A percentile compares a stretch with the other conserved stretches of the same genome.
These are phyloP conservation scores for Solen grandis DNA, from an alignment of 1,140 invertebrate genomes.

Conservation along the genomic window DNA sequence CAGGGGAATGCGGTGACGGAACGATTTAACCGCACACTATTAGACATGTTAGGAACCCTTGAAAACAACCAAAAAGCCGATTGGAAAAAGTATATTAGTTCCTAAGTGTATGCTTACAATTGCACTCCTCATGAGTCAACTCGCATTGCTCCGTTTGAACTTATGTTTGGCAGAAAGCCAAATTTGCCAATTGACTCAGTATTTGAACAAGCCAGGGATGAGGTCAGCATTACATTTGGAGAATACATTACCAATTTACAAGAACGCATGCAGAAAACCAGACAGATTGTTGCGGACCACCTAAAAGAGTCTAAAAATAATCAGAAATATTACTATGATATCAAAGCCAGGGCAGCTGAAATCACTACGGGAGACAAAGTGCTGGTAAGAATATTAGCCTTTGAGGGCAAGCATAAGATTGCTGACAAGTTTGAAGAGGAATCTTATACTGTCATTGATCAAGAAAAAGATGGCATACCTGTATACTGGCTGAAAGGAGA, in stretches of 20 bases:
- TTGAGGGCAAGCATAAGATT: too few species aligned
- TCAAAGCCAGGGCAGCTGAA: not conserved
- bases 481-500: too few species aligned
- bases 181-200: conserved; percentile 39
- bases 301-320: not conserved
- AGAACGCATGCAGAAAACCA: not conserved
- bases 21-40: conserved; percentile 47
- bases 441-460: too few species aligned
- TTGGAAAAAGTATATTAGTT: conserved; percentile 28
- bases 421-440: too few species aligned
- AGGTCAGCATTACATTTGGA: not conserved
- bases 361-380: not conserved
- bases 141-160: conserved; percentile 34
- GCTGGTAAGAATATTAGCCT: not conserved
- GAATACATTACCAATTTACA: not conserved
- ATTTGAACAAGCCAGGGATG: conserved; percentile 28
- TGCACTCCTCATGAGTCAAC: conserved; percentile 49
- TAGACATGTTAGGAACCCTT: conserved; percentile 48
- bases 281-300: not conserved
- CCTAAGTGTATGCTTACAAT: conserved; percentile 49
- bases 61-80: conserved; percentile 29
- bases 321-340: not conserved
- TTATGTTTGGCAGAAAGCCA: conserved; percentile 54
- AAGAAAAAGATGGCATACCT: too few species aligned
- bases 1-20: conserved; percentile 56